Evolutionary conservation across 2,888 invertebrate species (phyloP).

Genomic region (Cepaea hortensis): DNA sequence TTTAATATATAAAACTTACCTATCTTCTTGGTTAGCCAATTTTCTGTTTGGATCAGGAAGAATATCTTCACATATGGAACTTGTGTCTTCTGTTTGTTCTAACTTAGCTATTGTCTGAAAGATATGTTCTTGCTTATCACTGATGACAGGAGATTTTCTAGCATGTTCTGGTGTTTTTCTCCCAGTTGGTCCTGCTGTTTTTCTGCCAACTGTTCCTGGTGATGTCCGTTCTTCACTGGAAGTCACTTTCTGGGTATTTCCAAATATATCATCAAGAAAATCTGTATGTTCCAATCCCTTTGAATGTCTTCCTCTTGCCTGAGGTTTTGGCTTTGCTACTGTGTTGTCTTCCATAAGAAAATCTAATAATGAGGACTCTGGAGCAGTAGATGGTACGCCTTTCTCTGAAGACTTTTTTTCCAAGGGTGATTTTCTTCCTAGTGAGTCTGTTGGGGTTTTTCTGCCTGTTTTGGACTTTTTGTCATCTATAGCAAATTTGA

Average conservation of each 20-base stretch:
- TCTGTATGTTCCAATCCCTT: constrained; percentile 17
- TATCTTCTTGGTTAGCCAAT: constrained; percentile 10
- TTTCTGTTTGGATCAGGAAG: constrained; percentile 60
- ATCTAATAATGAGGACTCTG: constrained; percentile 49
- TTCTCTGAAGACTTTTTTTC: constrained; percentile 25
- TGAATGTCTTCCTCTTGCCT: constrained; percentile 3
- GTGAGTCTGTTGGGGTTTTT: constrained; percentile 51
- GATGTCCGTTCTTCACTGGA: not conserved
- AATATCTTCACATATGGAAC: constrained; percentile 67
- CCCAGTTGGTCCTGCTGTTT: constrained; percentile 1
- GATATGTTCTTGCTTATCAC: not conserved
- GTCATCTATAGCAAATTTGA: constrained; percentile 25
- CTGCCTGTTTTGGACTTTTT: constrained; percentile 48
- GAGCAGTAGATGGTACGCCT: constrained; percentile 47
- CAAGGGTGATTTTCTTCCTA: constrained; percentile 49
- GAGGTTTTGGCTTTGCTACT: constrained; percentile 40
- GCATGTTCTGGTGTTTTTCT: constrained; percentile 33
- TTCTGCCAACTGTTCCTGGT: not conserved
- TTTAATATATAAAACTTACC: constrained; percentile 25
- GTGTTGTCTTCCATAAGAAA: constrained; percentile 44
- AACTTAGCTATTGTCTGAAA: constrained; percentile 46
- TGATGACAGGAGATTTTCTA: constrained; percentile 1
- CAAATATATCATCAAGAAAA: constrained; percentile 36
- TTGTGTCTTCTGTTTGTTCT: constrained; percentile 57
- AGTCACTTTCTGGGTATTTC: constrained; percentile 7